These are phyloP conservation scores for Campodea augens DNA, from an alignment of 1,140 invertebrate species.

Conservation along the genomic window DNA sequence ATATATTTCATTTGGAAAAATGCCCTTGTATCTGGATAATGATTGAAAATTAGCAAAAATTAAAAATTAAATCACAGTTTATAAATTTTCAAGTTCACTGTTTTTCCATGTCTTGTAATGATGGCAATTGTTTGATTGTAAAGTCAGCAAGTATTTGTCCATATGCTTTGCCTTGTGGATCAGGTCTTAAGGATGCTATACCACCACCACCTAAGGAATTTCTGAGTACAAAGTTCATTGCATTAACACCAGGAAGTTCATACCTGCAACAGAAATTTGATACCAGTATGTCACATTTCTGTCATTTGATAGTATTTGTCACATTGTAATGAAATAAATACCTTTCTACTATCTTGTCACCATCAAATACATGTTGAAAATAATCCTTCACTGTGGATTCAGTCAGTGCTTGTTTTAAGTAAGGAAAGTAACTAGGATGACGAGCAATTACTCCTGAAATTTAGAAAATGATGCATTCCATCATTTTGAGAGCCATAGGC, in stretches of 20 bases:
- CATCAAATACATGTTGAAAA: conserved; percentile 25
- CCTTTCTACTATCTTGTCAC: conserved; percentile 4
- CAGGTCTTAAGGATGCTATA: conserved; percentile 27
- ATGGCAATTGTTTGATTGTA: conserved; percentile 21
- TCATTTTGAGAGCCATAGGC: too few relatives aligned
- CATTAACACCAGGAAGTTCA: conserved; percentile 26
- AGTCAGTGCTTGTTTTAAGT: conserved; percentile 24
- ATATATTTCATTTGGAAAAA: too few relatives aligned
- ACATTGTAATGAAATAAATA: neutral
- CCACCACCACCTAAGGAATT: conserved; percentile 28
- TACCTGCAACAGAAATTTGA: conserved; percentile 8
- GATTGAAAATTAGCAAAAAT: too few relatives aligned
- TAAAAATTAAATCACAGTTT: too few relatives aligned
- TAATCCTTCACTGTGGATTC: conserved; percentile 23
- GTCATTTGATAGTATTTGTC: neutral
- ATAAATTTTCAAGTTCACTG: neutral
- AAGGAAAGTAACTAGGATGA: conserved; percentile 24
- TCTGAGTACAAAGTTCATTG: conserved; percentile 26
- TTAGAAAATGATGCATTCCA: too few relatives aligned
- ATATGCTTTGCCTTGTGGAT: conserved; percentile 29
- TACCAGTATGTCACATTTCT: conserved; percentile 1
- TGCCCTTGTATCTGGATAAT: too few relatives aligned
- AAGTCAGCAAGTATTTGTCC: conserved; percentile 29
- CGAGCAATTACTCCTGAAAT: conserved; percentile 26
- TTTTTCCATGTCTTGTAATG: neutral